Evolutionary conservation across 1,140 invertebrate genomes (phyloP).

Genomic region (Lasioglossum baleicum): DNA sequence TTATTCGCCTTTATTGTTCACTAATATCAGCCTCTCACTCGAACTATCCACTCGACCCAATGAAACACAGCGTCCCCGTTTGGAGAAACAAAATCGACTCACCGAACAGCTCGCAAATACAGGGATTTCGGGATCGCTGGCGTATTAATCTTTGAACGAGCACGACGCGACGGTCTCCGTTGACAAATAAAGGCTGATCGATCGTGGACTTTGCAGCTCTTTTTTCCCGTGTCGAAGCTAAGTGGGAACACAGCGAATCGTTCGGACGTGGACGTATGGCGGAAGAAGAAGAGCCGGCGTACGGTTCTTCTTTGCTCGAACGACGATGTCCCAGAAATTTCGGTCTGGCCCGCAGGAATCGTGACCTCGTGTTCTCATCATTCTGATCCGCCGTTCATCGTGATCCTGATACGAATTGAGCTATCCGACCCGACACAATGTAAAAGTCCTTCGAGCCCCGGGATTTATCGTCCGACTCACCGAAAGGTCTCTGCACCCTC

Average conservation of each 20-base stretch:
- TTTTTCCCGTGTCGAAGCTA: conserved; percentile 1
- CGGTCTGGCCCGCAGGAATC: neutral
- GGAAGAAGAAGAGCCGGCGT: neutral
- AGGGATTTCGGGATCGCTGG: neutral
- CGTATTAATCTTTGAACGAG: conserved; percentile 14
- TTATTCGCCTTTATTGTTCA: too few relatives aligned
- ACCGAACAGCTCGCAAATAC: neutral
- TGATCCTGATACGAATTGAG: conserved; percentile 54
- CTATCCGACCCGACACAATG: conserved; percentile 46
- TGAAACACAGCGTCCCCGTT: neutral
- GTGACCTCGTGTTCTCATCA: neutral
- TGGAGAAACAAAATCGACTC: too few relatives aligned
- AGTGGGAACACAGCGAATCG: neutral
- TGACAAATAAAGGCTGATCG: conserved; percentile 33
- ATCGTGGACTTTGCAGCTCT: conserved; percentile 12
- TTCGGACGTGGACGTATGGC: neutral
- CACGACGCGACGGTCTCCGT: neutral
- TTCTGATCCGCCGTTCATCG: conserved; percentile 26
- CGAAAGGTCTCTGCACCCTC: neutral
- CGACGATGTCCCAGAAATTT: conserved; percentile 19
- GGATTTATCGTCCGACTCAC: conserved; percentile 38
- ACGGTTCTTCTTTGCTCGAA: neutral
- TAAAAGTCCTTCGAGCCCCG: conserved; percentile 51
- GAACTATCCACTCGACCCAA: too few relatives aligned
- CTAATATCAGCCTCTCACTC: too few relatives aligned